These are phyloP conservation scores for Mesaphorura yosii DNA, from an alignment of 1,140 invertebrate genomes.

Conservation along the genomic window DNA sequence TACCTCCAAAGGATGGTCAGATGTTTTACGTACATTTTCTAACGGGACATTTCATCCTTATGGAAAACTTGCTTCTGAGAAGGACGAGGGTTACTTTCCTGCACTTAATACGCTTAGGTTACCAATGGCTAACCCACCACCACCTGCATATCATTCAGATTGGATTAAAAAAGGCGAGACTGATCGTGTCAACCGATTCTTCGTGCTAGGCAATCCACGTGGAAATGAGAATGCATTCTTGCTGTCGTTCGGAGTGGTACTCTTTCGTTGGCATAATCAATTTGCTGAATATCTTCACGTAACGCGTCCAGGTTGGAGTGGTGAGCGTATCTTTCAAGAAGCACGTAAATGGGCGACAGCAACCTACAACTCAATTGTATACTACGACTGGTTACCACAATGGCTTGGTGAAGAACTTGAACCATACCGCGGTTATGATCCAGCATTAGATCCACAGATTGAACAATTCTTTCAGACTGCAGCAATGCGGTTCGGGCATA, in stretches of 20 bases:
- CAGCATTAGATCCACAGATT: conserved; percentile 51
- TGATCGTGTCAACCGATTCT: conserved; percentile 42
- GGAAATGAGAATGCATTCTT: conserved; percentile 49
- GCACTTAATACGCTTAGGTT: conserved; percentile 41
- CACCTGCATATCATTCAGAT: conserved; percentile 40
- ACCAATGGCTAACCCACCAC: conserved; percentile 49
- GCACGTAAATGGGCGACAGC: conserved; percentile 49
- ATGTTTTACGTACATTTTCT: conserved; percentile 41
- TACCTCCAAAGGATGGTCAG: conserved; percentile 46
- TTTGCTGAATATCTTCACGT: conserved; percentile 39
- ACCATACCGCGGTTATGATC: conserved; percentile 43
- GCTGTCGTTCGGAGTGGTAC: conserved; percentile 45
- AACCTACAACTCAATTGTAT: conserved; percentile 42
- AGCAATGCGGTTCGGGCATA: conserved; percentile 51
- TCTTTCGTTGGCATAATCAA: conserved; percentile 52
- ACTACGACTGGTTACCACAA: conserved; percentile 44
- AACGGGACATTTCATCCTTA: conserved; percentile 39
- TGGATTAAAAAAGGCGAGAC: conserved; percentile 37
- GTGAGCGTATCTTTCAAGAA: conserved; percentile 46
- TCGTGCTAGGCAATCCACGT: conserved; percentile 50
- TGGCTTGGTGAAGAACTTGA: conserved; percentile 35
- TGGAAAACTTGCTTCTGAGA: conserved; percentile 38
- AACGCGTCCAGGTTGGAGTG: conserved; percentile 37
- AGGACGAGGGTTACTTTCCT: conserved; percentile 40
- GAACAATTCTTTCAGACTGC: conserved; percentile 56